Percentiles rank a stretch among this genome's conserved stretches.
Conservation (phyloP, 2,888 invertebrate genomes). For the Latrodectus elegans region DNA sequence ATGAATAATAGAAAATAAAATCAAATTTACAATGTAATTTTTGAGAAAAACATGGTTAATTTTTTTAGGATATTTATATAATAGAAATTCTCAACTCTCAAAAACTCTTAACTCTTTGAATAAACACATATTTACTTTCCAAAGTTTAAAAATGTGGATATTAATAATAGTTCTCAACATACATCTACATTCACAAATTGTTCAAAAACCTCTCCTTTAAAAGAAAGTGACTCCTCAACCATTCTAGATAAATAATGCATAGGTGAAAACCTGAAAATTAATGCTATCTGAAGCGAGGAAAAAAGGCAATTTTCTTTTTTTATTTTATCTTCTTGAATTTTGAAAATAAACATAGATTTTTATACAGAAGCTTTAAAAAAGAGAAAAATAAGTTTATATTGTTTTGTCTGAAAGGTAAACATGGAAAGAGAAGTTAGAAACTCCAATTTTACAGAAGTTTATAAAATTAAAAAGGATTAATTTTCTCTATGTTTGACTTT, state of each 20-base stretch:
- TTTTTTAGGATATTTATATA: too few species aligned
- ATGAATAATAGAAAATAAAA: too few species aligned
- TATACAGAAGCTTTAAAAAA: constrained; percentile 29
- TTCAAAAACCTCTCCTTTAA: not conserved
- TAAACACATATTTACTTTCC: not conserved
- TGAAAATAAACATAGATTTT: constrained; percentile 45
- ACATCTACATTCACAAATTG: constrained; percentile 3
- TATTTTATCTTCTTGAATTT: not conserved
- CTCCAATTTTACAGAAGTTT: too few species aligned
- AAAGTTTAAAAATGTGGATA: constrained; percentile 21
- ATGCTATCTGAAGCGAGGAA: constrained; percentile 41
- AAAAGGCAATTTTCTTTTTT: constrained; percentile 31
- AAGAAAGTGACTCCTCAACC: constrained; percentile 22
- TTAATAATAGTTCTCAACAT: constrained; percentile 10
- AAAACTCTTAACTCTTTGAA: not conserved
- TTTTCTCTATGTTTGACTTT: too few species aligned
- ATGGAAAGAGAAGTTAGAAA: not conserved
- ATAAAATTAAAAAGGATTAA: too few species aligned
- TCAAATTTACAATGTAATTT: too few species aligned
- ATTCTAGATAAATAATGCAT: constrained; percentile 55
- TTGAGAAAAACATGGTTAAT: too few species aligned
- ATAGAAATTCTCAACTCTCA: not conserved
- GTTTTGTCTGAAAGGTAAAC: not conserved
- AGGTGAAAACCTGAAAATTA: constrained; percentile 51
- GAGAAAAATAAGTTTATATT: constrained; percentile 1